Conservation (phyloP, 2,888 invertebrate species). For the Patella pellucida region DNA sequence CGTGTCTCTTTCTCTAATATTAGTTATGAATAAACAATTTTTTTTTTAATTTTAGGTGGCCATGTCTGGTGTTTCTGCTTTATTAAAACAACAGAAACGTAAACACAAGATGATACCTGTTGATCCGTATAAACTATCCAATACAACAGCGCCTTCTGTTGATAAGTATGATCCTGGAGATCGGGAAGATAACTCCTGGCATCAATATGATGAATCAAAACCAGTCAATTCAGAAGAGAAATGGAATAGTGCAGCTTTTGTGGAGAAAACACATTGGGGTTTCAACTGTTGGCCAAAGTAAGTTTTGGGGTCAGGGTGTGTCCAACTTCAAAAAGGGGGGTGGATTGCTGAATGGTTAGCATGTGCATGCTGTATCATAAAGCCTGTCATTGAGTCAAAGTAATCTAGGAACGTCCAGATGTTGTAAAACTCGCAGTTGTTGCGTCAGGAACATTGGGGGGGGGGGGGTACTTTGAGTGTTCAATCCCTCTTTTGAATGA, state of each 20-base stretch:
- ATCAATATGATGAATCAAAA: slow-evolving; percentile 78
- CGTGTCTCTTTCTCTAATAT: neutral
- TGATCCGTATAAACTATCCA: slow-evolving; percentile 72
- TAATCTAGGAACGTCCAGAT: too few species aligned
- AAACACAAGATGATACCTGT: slow-evolving; percentile 76
- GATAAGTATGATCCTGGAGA: slow-evolving; percentile 67
- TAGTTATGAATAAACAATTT: too few species aligned
- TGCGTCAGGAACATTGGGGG: too few species aligned
- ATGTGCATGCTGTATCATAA: too few species aligned
- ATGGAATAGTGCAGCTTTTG: slow-evolving; percentile 82
- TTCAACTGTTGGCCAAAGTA: slow-evolving; percentile 75
- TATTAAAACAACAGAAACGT: slow-evolving; percentile 82
- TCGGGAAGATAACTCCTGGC: slow-evolving; percentile 82
- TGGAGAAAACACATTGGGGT: slow-evolving; percentile 79
- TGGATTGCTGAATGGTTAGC: too few species aligned
- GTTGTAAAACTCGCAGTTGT: too few species aligned
- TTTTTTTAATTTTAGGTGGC: slow-evolving; percentile 73
- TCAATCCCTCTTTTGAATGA: too few species aligned
- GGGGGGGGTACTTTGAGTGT: too few species aligned
- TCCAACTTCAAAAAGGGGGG: too few species aligned
- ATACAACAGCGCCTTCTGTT: slow-evolving; percentile 31
- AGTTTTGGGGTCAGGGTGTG: slow-evolving; percentile 12
- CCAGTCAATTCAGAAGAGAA: slow-evolving; percentile 78
- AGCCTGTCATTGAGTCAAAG: too few species aligned
- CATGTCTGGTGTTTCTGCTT: slow-evolving; percentile 76